Base-by-base conservation (phyloP, 92 coral and sea anemone genomes). In the Galaxea fascicularis region DNA sequence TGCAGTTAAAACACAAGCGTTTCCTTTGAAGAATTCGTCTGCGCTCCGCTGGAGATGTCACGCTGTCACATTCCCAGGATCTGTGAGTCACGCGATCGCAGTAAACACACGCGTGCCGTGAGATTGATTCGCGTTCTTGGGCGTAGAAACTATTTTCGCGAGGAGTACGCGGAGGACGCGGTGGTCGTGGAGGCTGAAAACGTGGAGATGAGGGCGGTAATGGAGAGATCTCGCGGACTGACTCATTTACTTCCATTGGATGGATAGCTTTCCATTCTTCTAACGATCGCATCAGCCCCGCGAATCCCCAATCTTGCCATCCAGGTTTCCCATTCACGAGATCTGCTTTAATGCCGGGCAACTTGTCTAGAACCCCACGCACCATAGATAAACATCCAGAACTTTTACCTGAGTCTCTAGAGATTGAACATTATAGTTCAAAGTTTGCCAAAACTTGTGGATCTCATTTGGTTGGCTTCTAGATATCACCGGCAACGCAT, bases 191-290 rank as follows among this genome's bases (percentile, higher is more conserved):
- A 39, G 73, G 73, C 45, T n/a, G 88, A 18, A 47, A 12, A 53
- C 78, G 78, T 13, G 45, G 73, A 28, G 15, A 47, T 29, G 46
- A 39, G 45, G 73, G 78, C 78, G 44, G 78, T 44, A 30, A 29
- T 39, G 51, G 73, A 39, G 73, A 58, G 64, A 58, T 58, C 64
- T 58, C 64, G 64, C 20, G 73, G 29, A 11, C 44, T 21, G 21
- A 8, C 58, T 41, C 24, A 4, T 13, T 15, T 31, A 46, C 13
- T 52, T 85, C 82, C 16, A 85, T 54, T 49, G 89, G 83, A 59
- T 89, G 89, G 28, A 85, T 89, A 4, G 84, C 89, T 31, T 84
- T 91, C 91, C 94, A 91, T 25, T 87, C 85, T 87, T 79, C 77
- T 35, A 91, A 51, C 26, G 87, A 83, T 27, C 66, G 35, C 41